Base-by-base conservation (phyloP, 2,113 vertebrate species). In the Elephas maximus region DNA sequence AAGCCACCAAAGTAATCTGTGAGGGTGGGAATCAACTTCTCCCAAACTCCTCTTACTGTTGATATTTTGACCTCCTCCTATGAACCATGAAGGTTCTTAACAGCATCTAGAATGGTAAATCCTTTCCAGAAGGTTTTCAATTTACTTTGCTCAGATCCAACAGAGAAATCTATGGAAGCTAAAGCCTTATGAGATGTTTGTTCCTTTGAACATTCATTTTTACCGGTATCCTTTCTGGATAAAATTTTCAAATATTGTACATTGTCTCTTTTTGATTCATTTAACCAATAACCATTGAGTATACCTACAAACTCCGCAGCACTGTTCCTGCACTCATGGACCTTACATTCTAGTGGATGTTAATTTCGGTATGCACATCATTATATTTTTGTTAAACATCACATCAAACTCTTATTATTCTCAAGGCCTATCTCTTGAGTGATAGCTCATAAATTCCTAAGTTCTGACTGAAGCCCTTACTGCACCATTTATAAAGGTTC, bases 121-220 rank as follows among this genome's bases (percentile, higher is more conserved):
- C 15, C 53, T 57, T 57, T 57, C 53, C 53, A 57, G 11, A 57
- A 48, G 5, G 48, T 57, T 57, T 57, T 57, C 53, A 57, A 57
- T 57, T 57, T 57, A 57, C 53, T 57, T 57, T 48, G 7, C 48
- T 48, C 48, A 57, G 11, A 57, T 57, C 11, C 53, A 57, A 15
- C 53, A 57, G 8, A 57, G 53, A 14, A 57, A 57, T 17, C 53
- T 57, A 57, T 57, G 53, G 11, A 57, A 57, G 15, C 53, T 57
- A 57, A 4, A 57, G 53, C 53, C 15, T 14, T 57, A 57, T 15
- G 53, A 57, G 53, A 57, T 15, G 53, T 57, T 17, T 23, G 44
- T 18, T 79, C 91, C 33, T 28, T 63, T 92, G 63, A 73, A 84
- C 80, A 60, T 92, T 79, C 57, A 94, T 4, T 26, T 74, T 89